Base-by-base conservation (phyloP, 2,888 invertebrate species). In the Rotaria socialis region DNA sequence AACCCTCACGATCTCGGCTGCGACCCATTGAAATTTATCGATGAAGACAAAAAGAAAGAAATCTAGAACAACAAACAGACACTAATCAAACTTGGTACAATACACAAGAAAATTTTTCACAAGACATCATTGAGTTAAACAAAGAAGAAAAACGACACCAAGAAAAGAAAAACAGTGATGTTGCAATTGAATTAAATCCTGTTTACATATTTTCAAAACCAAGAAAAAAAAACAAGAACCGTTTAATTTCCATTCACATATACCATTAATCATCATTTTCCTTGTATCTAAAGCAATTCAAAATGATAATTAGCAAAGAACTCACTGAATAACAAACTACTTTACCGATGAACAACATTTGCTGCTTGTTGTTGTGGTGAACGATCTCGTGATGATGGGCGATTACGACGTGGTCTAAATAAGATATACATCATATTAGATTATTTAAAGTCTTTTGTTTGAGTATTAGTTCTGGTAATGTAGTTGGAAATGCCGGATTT, bases 61-160 rank as follows among this genome's bases (percentile, higher is more conserved):
- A 47, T 80, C 80, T 80, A 80, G 43, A 80, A 80, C 43, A 80
- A 80, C 43, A 47, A 43, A 80, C 22, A 80, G 22, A 80, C 43
- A 80, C 80, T 67, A 67, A 35, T 67, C 67, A 67, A 67, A 41
- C 67, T 67, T 67, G 67, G 67, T 67, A 67, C 67, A 67, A 67
- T 67, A 67, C 67, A 67, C 67, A 67, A 67, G 67, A 35, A 6
- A 67, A 19, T 67, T 27, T 67, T 67, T 35, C 27, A 35, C 67
- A 67, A 67, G 67, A 67, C 35, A 67, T 67, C 67, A 67, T 67
- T 67, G 35, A 41, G 67, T 67, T 67, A 67, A 67, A 67, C 67
- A 67, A 67, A 67, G 67, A 35, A 41, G 35, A 35, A 4, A 16
- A 5, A 27, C 67, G 16, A 67, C 67, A 67, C 19, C 11, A 35